Percentiles rank a stretch among this genome's conserved stretches.
phyloP scores from a whole-genome alignment of 2,888 invertebrate species.

The Tachina fera region DNA sequence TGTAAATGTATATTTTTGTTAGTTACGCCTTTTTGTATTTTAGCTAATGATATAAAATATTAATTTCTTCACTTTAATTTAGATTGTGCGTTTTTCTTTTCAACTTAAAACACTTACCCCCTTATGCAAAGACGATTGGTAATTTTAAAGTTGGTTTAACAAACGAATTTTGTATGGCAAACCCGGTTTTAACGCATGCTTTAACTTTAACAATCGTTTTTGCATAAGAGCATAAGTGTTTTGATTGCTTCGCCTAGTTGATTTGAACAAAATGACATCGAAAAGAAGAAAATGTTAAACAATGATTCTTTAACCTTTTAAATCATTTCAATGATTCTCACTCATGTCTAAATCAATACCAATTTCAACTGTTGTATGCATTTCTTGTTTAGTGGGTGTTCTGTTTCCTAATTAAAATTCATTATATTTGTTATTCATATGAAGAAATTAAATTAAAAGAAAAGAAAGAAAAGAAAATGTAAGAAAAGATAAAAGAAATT shows the following conservation, averaged over 20 bases:
- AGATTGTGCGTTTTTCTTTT: too few species aligned
- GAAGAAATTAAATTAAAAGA: conserved; percentile 33
- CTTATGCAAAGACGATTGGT: too few species aligned
- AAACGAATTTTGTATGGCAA: too few species aligned
- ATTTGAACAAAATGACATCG: background rate
- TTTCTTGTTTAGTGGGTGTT: conserved; percentile 40
- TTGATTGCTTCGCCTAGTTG: background rate
- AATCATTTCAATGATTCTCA: background rate
- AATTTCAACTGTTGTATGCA: conserved; percentile 17
- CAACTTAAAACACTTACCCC: background rate
- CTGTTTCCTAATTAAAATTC: conserved; percentile 67
- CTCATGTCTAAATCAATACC: conserved; percentile 24
- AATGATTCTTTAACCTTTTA: background rate
- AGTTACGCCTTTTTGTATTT: too few species aligned
- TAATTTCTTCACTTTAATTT: background rate
- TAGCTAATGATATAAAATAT: too few species aligned
- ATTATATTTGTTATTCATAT: conserved; percentile 50
- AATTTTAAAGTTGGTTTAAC: too few species aligned
- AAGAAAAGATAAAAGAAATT: background rate
- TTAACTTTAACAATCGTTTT: too few species aligned
- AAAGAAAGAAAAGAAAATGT: background rate
- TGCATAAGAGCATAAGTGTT: too few species aligned
- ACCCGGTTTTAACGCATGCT: too few species aligned
- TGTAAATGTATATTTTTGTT: too few species aligned
- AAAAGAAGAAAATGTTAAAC: background rate